A percentile compares a stretch with the other conserved stretches of the same genome.
These are phyloP conservation scores for Aurelia aurita DNA, from an alignment of 30 jellyfish, hydroid and myxozoan species.

Conservation along the genomic window DNA sequence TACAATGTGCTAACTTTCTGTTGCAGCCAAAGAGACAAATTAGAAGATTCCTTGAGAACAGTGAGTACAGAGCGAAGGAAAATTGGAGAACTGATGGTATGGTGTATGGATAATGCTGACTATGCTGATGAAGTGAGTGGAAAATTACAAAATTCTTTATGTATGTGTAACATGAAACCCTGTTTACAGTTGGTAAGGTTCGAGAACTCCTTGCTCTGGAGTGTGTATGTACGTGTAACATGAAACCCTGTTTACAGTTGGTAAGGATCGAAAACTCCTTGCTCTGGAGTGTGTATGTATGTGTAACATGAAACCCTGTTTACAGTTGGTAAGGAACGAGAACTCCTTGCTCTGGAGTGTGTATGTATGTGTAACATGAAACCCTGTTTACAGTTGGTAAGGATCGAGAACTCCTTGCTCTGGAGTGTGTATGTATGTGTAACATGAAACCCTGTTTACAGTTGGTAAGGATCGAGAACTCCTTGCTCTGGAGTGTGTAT, in stretches of 20 bases:
- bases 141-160: neutral
- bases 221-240: neutral
- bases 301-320: neutral
- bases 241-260: neutral
- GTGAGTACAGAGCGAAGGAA: slow-evolving; percentile 86
- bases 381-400: neutral
- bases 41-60: slow-evolving; percentile 87
- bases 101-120: slow-evolving; percentile 98
- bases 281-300: too few species aligned
- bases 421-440: neutral
- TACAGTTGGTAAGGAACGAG: too few species aligned
- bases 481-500: too few species aligned
- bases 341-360: too few species aligned
- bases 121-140: slow-evolving; percentile 79
- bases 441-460: neutral
- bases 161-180: neutral
- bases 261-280: too few species aligned
- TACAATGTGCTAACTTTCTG: neutral
- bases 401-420: too few species aligned
- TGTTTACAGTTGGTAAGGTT: neutral
- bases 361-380: neutral
- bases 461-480: too few species aligned
- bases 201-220: too few species aligned
- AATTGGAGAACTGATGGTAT: slow-evolving; percentile 94
- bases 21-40: slow-evolving; percentile 89